A percentile compares a stretch with the other conserved stretches of the same genome.
Conservation (phyloP, 2,888 invertebrate species). For the Nymphalis urticae region DNA sequence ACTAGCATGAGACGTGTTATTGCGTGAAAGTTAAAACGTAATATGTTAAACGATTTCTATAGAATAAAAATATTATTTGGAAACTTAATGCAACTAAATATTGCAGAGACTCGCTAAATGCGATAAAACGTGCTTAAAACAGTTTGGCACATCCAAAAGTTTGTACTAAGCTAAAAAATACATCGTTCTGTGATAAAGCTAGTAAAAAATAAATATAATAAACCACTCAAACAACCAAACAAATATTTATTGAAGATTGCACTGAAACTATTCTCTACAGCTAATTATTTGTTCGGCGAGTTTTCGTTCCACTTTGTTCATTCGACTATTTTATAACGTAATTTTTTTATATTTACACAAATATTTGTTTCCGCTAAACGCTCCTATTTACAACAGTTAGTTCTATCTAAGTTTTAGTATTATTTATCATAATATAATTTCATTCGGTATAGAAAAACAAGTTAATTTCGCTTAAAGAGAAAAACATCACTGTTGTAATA, state of each 20-base stretch:
- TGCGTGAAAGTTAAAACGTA: conserved; percentile 64
- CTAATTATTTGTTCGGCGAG: conserved; percentile 78
- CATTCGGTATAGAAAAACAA: conserved; percentile 18
- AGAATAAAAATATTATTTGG: conserved; percentile 52
- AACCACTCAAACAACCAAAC: conserved; percentile 63
- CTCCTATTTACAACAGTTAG: conserved; percentile 74
- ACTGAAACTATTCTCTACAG: conserved; percentile 61
- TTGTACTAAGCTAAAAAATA: conserved; percentile 77
- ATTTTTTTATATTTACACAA: conserved; percentile 68
- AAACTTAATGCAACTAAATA: conserved; percentile 65
- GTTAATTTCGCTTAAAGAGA: conserved; percentile 8
- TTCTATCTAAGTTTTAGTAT: conserved; percentile 65
- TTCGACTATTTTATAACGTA: conserved; percentile 63
- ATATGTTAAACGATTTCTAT: conserved; percentile 48
- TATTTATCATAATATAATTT: conserved; percentile 47
- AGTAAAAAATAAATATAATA: conserved; percentile 65
- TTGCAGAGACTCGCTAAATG: conserved; percentile 70
- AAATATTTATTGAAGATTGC: conserved; percentile 71
- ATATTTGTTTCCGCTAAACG: conserved; percentile 64
- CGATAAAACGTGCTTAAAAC: conserved; percentile 68
- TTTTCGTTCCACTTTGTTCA: conserved; percentile 77
- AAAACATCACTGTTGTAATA: conserved; percentile 39
- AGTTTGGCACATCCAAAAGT: conserved; percentile 78
- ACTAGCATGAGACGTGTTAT: conserved; percentile 81
- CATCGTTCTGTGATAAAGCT: conserved; percentile 68